Conservation (phyloP, 1,140 invertebrate genomes). For the Trigoniulus corallinus region DNA sequence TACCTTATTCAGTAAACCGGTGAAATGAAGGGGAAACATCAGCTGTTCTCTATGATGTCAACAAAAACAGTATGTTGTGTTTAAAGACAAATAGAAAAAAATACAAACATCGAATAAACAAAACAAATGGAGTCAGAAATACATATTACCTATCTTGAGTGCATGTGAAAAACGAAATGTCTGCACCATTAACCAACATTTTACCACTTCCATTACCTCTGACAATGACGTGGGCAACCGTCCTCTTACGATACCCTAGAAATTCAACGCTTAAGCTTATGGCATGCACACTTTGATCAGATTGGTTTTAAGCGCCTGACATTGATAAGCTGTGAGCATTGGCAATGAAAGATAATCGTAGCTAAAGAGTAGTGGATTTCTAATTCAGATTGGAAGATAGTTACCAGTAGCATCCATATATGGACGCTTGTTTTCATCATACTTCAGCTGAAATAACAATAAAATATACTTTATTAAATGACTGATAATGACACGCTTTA, state of each 20-base stretch:
- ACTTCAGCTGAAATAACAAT: slow-evolving; percentile 34
- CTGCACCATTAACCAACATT: slow-evolving; percentile 56
- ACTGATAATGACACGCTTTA: background rate
- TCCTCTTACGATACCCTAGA: slow-evolving; percentile 50
- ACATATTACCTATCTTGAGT: slow-evolving; percentile 54
- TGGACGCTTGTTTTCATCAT: slow-evolving; percentile 44
- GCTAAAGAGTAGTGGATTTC: no score
- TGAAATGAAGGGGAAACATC: slow-evolving; percentile 70
- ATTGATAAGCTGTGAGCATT: no score
- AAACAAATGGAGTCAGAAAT: no score
- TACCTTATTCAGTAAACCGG: slow-evolving; percentile 51
- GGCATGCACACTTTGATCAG: no score
- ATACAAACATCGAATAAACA: background rate
- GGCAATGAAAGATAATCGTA: no score
- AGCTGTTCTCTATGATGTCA: slow-evolving; percentile 36
- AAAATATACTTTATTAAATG: background rate
- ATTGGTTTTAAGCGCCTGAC: no score
- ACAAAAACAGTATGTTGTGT: slow-evolving; percentile 7
- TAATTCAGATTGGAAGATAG: no score
- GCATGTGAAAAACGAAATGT: slow-evolving; percentile 50
- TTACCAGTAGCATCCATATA: slow-evolving; percentile 46
- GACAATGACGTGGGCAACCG: slow-evolving; percentile 46
- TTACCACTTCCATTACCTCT: slow-evolving; percentile 58
- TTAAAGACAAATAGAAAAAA: slow-evolving; percentile 6
- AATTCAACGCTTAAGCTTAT: slow-evolving; percentile 14